phyloP scores from a whole-genome alignment of 1,140 invertebrate genomes.

The Leptinotarsa texana region DNA sequence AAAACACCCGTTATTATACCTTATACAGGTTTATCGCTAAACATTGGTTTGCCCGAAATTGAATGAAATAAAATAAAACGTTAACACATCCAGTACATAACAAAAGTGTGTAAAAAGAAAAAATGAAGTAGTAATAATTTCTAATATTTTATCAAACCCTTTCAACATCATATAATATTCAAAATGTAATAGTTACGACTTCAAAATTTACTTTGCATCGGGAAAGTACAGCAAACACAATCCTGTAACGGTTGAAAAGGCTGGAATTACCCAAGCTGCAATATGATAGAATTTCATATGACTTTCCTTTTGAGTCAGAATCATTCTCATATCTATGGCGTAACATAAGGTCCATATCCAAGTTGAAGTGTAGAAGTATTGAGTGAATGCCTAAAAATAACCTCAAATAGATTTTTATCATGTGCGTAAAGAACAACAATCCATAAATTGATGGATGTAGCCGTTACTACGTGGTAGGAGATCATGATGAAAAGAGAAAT shows the following conservation, averaged over 20 bases:
- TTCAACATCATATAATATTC: no score
- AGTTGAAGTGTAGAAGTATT: constrained; percentile 83
- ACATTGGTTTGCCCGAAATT: no score
- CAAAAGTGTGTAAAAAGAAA: no score
- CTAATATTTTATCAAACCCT: not conserved
- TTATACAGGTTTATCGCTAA: no score
- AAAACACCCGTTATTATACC: no score
- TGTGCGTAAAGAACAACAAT: no score
- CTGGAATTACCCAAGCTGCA: constrained; percentile 72
- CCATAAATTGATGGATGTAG: no score
- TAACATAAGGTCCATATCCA: constrained; percentile 85
- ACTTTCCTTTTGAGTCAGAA: constrained; percentile 66
- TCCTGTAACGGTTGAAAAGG: constrained; percentile 67
- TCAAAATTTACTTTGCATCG: constrained; percentile 70
- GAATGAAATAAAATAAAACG: no score
- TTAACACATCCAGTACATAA: no score
- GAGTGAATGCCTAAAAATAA: constrained; percentile 72
- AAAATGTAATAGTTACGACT: no score
- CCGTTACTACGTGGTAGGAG: no score
- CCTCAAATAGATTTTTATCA: not conserved
- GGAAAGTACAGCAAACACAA: constrained; percentile 75
- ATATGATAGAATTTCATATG: constrained; percentile 66
- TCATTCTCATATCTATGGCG: constrained; percentile 74
- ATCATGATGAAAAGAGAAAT: no score
- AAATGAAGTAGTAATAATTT: not conserved